These are phyloP conservation scores for Ypsolopha sequella DNA, from an alignment of 2,888 invertebrate species.

Conservation along the genomic window DNA sequence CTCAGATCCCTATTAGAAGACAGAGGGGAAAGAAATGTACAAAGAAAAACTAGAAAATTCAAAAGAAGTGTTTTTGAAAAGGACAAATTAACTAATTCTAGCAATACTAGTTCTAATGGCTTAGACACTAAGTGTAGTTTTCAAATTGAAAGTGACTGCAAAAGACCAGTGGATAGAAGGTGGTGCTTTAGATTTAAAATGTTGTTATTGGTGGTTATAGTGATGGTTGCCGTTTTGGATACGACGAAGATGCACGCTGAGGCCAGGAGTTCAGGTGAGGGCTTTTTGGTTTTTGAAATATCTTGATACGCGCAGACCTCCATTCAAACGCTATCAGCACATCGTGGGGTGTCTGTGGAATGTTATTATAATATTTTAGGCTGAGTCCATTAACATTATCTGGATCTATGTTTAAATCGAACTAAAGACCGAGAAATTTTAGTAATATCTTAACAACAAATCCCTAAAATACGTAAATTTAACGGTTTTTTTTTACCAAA, in stretches of 20 bases:
- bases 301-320: neutral
- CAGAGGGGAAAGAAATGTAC: slow-evolving; percentile 35
- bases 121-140: slow-evolving; percentile 39
- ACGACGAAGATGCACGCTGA: slow-evolving; percentile 31
- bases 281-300: slow-evolving; percentile 4
- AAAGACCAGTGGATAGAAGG: slow-evolving; percentile 29
- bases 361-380: too few relatives aligned
- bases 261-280: slow-evolving; percentile 60
- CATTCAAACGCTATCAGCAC: too few relatives aligned
- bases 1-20: slow-evolving; percentile 59
- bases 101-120: slow-evolving; percentile 37
- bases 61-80: slow-evolving; percentile 19
- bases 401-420: too few relatives aligned
- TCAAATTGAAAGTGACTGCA: slow-evolving; percentile 22
- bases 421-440: too few relatives aligned
- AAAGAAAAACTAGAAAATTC: slow-evolving; percentile 14
- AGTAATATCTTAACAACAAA: too few relatives aligned
- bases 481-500: too few relatives aligned
- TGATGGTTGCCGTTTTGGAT: slow-evolving; percentile 37
- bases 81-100: slow-evolving; percentile 20
- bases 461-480: too few relatives aligned
- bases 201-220: slow-evolving; percentile 47
- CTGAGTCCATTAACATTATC: too few relatives aligned
- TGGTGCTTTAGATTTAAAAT: slow-evolving; percentile 58
- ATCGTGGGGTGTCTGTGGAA: too few relatives aligned